Base-by-base conservation (phyloP, 2,888 invertebrate species). In the Agrilus biguttatus region DNA sequence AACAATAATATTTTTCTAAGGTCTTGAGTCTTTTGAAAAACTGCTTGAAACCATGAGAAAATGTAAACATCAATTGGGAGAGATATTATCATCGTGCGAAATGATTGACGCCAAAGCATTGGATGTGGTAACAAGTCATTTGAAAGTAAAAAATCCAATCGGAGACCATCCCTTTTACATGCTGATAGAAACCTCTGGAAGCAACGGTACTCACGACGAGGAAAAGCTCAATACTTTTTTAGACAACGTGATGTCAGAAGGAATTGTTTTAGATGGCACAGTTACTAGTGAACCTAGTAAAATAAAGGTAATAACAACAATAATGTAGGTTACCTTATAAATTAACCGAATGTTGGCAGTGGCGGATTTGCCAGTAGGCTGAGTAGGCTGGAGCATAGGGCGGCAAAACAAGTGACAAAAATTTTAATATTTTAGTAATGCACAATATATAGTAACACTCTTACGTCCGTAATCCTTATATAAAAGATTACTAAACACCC, bases 11-110 rank as follows among this genome's bases (percentile, higher is more conserved):
- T 50, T 48, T 37, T 39, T 57, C 58, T 8, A 52, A 80, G 91
- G 90, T 21, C 69, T 91, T 33, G 66, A 80, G 43, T 77, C 71
- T 33, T 97, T 91, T 62, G 79, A 86, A 33, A 73, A 80, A 48
- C 80, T 93, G 17, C 66, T 93, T 12, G 69, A 80, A 52, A 76
- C 88, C 0, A 86, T 83, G 58, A 71, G 75, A 51, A 69, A 76
- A 47, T 88, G 92, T 0, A 88, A 83, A 62, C 65, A 64, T 1
- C 74, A 78, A 19, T 68, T 95, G 10, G 87, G 84, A 1, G 96
- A 97, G 70, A 87, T 93, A 49, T 65, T 98, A 35, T 95, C 96
- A 5, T 91, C 96, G 0, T 96, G 90, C 67, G 98, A 98, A 71
- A 78, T 97, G 73, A 83, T 97, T 47, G 97, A 98, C 65, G 70